Base-by-base conservation (phyloP, 1,140 invertebrate genomes). In the Cydia amplana region DNA sequence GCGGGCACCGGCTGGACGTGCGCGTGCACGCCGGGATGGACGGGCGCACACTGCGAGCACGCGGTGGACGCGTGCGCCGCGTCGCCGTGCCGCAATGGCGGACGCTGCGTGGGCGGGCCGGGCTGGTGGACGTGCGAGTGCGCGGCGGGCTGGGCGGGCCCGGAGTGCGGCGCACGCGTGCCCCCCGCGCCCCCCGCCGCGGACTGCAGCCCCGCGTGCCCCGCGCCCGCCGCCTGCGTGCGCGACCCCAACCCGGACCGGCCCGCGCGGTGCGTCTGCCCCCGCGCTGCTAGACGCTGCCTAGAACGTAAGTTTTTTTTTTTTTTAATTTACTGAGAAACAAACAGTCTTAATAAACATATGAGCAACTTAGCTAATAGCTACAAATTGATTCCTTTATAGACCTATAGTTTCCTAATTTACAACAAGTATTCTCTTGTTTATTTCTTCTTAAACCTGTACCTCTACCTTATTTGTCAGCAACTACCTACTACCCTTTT, bases 41-140 rank as follows among this genome's bases (percentile, higher is more conserved):
- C 77, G 2, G 88, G 87, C 20, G 79, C 85, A 46, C 83, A 75
- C 67, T 88, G 87, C 78, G 88, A 88, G 75, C 81, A 80, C 14
- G 73, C 83, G 16, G 55, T 77, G 9, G 87, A 85, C 73, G 82
- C 80, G 4, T 89, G 87, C 74, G 84, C 80, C 28, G 84, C 90
- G 0, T 75, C 80, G 4, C 92, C 96, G 0, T 97, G 96, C 85
- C 94, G 96, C 36, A 96, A 97, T 85, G 96, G 96, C n/a, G 96
- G 95, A 4, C 95, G 95, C 78, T 97, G 96, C 85, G 95, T 96
- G 6, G 97, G 97, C 83, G 96, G 96, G 0, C 95, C 95, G 0
- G 85, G 83, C 25, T 87, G 87, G 96, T 98, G 96, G 88, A 93
- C 95, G 9, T 97, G 96, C 87, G 94, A 97, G 81, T 98, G 97